Base-by-base conservation (phyloP, 2,888 invertebrate genomes). In the Acrobasis repandana region DNA sequence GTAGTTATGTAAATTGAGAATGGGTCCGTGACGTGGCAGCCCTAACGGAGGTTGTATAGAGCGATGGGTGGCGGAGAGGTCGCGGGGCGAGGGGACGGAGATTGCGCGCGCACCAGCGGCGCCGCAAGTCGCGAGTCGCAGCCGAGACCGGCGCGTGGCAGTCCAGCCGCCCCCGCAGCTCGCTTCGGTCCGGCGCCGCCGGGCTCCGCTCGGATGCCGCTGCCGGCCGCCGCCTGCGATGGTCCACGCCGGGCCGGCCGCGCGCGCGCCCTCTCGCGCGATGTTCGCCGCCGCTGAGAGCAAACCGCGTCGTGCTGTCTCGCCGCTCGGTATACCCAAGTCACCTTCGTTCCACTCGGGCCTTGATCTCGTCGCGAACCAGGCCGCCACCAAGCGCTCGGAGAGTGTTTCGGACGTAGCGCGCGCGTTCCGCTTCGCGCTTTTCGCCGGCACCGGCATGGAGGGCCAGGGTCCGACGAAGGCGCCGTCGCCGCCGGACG, bases 341-440 rank as follows among this genome's bases (percentile, higher is more conserved):
- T 96, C 96, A 76, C 97, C 97, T 70, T 97, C 96, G 82, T 97
- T 97, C 89, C 97, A 97, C 88, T 96, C 96, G 88, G 97, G 96
- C 63, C 93, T 97, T 72, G 96, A 97, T 85, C 94, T 96, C 77
- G 95, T 96, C 75, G 96, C 96, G 65, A 94, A 93, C 72, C 94
- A 94, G 73, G 74, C 83, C 69, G 71, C 80, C 86, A 75, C 86
- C 83, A 85, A 93, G 83, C 88, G 89, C 65, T 85, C 88, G 63
- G 88, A 88, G 79, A 89, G 88, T 72, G 89, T 89, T 60, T 85
- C 91, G 64, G 90, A 90, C 88, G 88, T 92, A 62, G 90, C 92
- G 65, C 84, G 91, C 68, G 92, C 92, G 67, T 93, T 92, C 72
- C 88, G 92, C 49, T 88, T 93, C 75, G 92, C 90, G 65, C 80